Percentiles rank a stretch among this genome's conserved stretches.
Evolutionary conservation across 2,888 invertebrate genomes (phyloP).

Genomic region (Congeria kusceri): DNA sequence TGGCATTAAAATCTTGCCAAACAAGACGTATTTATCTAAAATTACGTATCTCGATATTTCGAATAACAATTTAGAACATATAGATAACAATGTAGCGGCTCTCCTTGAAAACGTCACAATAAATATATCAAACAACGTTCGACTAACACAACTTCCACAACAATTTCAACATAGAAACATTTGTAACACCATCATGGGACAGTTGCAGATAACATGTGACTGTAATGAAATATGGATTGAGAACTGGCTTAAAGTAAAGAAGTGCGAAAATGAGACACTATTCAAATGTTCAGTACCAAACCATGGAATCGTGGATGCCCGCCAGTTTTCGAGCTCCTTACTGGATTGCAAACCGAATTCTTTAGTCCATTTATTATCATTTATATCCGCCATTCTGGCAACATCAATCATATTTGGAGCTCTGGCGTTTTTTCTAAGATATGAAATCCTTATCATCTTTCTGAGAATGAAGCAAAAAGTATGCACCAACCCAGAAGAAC

Average conservation of each 20-base stretch:
- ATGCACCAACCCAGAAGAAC: not conserved
- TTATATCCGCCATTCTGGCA: not conserved
- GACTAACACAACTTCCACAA: conserved; percentile 26
- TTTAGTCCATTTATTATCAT: not conserved
- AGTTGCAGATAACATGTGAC: conserved; percentile 25
- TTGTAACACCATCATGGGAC: conserved; percentile 19
- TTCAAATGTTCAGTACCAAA: conserved; percentile 36
- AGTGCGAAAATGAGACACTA: conserved; percentile 10
- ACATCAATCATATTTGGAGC: conserved; percentile 17
- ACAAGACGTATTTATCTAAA: conserved; percentile 21
- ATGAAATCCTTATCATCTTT: conserved; percentile 31
- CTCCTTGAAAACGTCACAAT: conserved; percentile 38
- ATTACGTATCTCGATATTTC: conserved; percentile 31
- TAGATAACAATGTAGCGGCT: conserved; percentile 8
- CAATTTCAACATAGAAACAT: conserved; percentile 32
- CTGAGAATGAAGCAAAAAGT: conserved; percentile 8
- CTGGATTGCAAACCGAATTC: conserved; percentile 4
- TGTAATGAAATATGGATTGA: conserved; percentile 37
- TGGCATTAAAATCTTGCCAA: conserved; percentile 12
- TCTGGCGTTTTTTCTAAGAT: conserved; percentile 4
- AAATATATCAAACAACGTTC: conserved; percentile 33
- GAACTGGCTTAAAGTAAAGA: conserved; percentile 23
- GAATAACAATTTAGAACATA: conserved; percentile 17
- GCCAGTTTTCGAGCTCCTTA: conserved; percentile 2
- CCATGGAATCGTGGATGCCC: conserved; percentile 7